Evolutionary conservation across 2,797 vertebrate genomes (phyloP).

Genomic region (Lepus townsendii): DNA sequence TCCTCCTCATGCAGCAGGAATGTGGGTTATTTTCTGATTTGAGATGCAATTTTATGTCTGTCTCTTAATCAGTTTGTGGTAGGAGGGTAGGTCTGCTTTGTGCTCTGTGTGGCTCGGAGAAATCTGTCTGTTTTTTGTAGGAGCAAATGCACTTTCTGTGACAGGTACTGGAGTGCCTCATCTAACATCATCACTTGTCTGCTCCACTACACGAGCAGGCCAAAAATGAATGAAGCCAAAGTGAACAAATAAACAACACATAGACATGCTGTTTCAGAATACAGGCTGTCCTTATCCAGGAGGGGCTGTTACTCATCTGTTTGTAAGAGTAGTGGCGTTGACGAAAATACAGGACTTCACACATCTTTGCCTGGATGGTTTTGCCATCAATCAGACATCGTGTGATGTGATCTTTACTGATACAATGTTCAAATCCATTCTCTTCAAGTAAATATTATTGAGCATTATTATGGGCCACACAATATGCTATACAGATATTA

Average conservation of each 20-base stretch:
- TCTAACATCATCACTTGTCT: neutral
- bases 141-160: neutral
- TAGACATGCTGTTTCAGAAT: neutral
- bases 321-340: neutral
- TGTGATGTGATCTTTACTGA: neutral
- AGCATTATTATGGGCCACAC: neutral
- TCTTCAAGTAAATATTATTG: neutral
- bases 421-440: neutral
- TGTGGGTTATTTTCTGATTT: neutral
- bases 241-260: neutral
- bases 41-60: constrained; percentile 34
- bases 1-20: neutral
- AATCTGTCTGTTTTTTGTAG: neutral
- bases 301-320: neutral
- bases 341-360: neutral
- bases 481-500: too few species aligned
- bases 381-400: neutral
- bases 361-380: neutral
- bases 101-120: neutral
- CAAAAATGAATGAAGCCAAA: neutral
- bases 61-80: neutral
- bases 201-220: neutral
- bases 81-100: neutral
- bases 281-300: neutral
- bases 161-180: neutral